Evolutionary conservation across 2,888 invertebrate genomes (phyloP), one percentile per base, ranked within the genome.

Genomic region (Archaeoteleia sp.): DNA sequence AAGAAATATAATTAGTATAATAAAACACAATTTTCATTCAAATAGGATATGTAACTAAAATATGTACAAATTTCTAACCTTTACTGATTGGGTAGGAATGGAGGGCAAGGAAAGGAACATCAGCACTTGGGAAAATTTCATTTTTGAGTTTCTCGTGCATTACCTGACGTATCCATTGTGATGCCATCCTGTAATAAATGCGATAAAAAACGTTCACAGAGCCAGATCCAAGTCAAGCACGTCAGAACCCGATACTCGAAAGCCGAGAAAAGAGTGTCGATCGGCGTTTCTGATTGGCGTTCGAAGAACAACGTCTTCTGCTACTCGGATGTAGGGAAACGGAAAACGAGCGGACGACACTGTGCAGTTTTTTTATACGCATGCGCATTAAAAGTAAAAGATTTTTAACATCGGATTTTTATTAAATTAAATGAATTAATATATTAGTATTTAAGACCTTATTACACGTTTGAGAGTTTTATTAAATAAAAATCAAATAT

Each of bases 101-200:
- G 51, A 37, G 72, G 29, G 61, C 57, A 49, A 10, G 67, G 51
- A 40, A 35, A 34, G 57, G 29, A 8, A 8, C 9, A 17, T 7
- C 17, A 32, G 30, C 30, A 27, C 37, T 29, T 1, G 48, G 48
- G 58, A 46, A 61, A 13, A 25, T 15, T 23, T 55, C 25, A 37
- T 43, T 65, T 45, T 27, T 35, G 13, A 8, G 20, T 72, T 60
- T 55, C 66, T 48, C 48, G 14, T 49, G 34, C 29, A 4, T 67
- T 71, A 78, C 78, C 76, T 81, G 80, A 58, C 81, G 81, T 74
- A 84, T 83, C 83, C 83, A 84, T 53, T 82, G 83, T 42, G 78
- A 81, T 76, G 83, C 83, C 84, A 84, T 84, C 78, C 68, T 78
- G 67, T 75, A 43, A 54, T 70, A 70, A 77, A 73, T 68, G 69